A percentile compares a stretch with the other conserved stretches of the same genome.
Conservation (phyloP, 2,888 invertebrate genomes). For the Scaptomyza polygonia region DNA sequence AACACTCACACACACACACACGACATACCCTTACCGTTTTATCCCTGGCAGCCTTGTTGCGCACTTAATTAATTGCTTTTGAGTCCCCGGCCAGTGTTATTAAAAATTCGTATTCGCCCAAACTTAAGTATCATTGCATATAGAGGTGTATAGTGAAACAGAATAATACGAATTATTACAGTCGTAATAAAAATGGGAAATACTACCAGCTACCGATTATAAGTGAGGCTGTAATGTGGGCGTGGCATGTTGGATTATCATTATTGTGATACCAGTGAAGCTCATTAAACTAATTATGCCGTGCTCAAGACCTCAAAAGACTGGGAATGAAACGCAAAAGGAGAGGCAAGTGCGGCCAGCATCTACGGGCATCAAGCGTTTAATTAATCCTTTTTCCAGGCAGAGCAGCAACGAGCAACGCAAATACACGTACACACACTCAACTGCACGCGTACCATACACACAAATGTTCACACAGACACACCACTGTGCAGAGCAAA, state of each 20-base stretch:
- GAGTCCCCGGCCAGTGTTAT: conserved; percentile 45
- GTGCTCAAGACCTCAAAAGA: conserved; percentile 67
- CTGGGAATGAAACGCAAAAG: conserved; percentile 8
- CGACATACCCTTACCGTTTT: conserved; percentile 40
- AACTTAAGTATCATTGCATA: conserved; percentile 40
- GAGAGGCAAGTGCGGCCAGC: conserved; percentile 10
- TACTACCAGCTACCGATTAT: conserved; percentile 1
- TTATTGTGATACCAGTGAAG: conserved; percentile 65
- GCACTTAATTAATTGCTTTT: conserved; percentile 73
- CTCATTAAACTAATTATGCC: conserved; percentile 79
- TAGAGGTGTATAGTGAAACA: conserved; percentile 27
- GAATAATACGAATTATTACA: conserved; percentile 16
- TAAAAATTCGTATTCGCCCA: conserved; percentile 38
- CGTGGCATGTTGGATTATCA: conserved; percentile 45
- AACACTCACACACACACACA: conserved; percentile 16
- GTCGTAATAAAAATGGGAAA: conserved; percentile 25
- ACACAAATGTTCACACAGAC: conserved; percentile 1
- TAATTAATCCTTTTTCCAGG: conserved; percentile 82
- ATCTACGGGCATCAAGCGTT: conserved; percentile 74
- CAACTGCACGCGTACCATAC: not conserved
- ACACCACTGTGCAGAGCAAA: conserved; percentile 53
- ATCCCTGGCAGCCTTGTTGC: conserved; percentile 34
- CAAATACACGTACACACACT: conserved; percentile 31
- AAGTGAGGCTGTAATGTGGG: conserved; percentile 4
- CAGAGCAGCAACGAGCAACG: conserved; percentile 41